These are phyloP conservation scores for Vireo griseus DNA, from an alignment of 2,797 vertebrate species.

Conservation along the genomic window DNA sequence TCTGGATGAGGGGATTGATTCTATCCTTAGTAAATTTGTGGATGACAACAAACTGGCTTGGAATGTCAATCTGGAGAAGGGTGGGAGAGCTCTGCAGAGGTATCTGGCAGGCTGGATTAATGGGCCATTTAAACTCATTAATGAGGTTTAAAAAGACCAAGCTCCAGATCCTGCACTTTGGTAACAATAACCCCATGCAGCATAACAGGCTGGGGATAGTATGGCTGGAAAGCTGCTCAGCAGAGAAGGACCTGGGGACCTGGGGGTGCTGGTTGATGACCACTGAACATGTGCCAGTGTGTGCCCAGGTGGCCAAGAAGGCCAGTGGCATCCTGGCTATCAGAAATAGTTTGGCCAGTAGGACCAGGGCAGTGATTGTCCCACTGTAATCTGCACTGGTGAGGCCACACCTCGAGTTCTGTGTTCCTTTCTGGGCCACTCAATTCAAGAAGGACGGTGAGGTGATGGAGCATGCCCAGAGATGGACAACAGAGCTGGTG, in stretches of 20 bases:
- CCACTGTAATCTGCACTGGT: background rate
- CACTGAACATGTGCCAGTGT: background rate
- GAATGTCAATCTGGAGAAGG: background rate
- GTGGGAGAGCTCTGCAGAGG: background rate
- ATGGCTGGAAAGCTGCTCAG: background rate
- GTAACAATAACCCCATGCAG: background rate
- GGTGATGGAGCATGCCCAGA: background rate
- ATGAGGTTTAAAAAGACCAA: background rate
- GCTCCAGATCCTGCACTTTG: background rate
- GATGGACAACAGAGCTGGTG: background rate
- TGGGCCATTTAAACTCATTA: too few species aligned
- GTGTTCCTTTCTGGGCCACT: background rate
- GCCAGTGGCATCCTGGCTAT: background rate
- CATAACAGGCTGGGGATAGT: accelerated
- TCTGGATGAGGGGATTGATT: background rate
- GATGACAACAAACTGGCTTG: background rate
- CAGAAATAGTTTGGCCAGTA: background rate
- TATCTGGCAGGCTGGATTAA: background rate
- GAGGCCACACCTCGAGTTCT: background rate
- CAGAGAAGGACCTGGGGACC: background rate
- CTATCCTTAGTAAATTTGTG: background rate
- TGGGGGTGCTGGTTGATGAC: background rate
- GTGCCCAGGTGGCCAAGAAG: background rate
- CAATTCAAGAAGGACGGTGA: background rate
- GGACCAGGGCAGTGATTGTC: background rate